Evolutionary conservation across 64 coral and sea anemone genomes (phyloP), one percentile per base, ranked within the genome.

Genomic region (Stichodactyla helianthus): DNA sequence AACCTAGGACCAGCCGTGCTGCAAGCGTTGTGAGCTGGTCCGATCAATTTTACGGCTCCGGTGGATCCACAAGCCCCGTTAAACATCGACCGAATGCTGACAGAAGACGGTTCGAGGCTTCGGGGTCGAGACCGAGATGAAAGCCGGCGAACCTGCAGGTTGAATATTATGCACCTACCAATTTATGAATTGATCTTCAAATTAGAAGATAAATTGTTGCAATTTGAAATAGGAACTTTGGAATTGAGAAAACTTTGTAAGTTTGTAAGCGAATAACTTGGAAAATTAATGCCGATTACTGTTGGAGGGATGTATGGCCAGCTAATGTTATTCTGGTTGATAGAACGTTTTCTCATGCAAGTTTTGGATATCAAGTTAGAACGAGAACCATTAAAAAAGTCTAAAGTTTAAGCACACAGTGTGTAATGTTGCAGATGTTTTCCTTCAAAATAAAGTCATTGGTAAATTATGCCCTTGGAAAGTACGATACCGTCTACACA

Each of bases 1-100:
- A 74, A 15, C 60, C 26, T 60, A 82, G 90, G 51, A 71, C 58
- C 65, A 92, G 84, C 77, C 52, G 90, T 50, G 90, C 90, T 53
- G 90, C 90, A 31, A 92, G 90, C 50, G 90, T 92, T 60, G 90
- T 92, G 60, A 92, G 90, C 78, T 92, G 90, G 90, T 92, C 90
- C 15, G 90, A 92, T 50, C 90, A 92, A 23, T 92, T 87, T 31
- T 92, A 86, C 27, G 86, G 85, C 17, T 85, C 76, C 3, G 78
- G 84, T 6, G 85, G 85, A 12, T 85, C 90, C 1, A 92, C 84
- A 7, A 92, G 90, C 51, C 85, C 90, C 19, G 90, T 92, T 3
- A 92, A 92, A 92, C 85, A 87, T 57, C 86, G 84, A 67, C 90
- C 90, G 1, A 92, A 27, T 22, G 7, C 6, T 23, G 90, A 83